Evolutionary conservation across 2,797 vertebrate species (phyloP), one percentile per base, ranked within the genome.

Genomic region (Sparidentex hasta): DNA sequence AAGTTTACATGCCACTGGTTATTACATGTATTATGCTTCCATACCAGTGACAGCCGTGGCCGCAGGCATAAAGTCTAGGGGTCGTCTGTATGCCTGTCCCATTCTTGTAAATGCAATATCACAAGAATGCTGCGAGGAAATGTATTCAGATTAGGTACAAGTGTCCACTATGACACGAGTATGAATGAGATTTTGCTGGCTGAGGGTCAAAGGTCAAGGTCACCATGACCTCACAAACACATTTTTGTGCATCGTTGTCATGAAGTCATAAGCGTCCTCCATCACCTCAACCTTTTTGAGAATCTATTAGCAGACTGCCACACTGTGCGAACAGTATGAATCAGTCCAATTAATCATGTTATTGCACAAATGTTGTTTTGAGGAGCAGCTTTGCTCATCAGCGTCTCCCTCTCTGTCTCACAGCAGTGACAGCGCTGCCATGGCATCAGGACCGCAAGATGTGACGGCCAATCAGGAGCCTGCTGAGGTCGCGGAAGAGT

Each of bases 351-450:
- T 23, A 21, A 7, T 48, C 48, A 11, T 25, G 55, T 46, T 2
- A 41, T 12, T 13, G 52, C 16, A 18, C 18, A 23, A 2, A 29
- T 57, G 4, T 38, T 57, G 1, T 12, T 27, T 38, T 17, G 25
- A 51, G 11, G 2, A 58, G 18, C 13, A 51, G 13, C 17, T 6
- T 0, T 16, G 33, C 81, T 88, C 51, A 74, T 81, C 13, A 5
- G 13, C 70, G 16, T 83, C 21, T 82, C 50, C 3, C 25, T 81
- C 23, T 2, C 50, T 75, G 57, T 87, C 55, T 74, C 51, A 2
- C 94, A 95, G 92, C 92, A 97, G 95, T 85, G 95, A 96, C 82
- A 91, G 85, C 21, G 86, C 80, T 82, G 94, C 93, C 87, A 96
- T 97, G 96, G 96, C 96, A 61, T 95, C 94, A 0, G 95, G 90